Evolutionary conservation across 2,888 invertebrate species (phyloP), one percentile per base, ranked within the genome.

Genomic region (Drosophila emarginata): DNA sequence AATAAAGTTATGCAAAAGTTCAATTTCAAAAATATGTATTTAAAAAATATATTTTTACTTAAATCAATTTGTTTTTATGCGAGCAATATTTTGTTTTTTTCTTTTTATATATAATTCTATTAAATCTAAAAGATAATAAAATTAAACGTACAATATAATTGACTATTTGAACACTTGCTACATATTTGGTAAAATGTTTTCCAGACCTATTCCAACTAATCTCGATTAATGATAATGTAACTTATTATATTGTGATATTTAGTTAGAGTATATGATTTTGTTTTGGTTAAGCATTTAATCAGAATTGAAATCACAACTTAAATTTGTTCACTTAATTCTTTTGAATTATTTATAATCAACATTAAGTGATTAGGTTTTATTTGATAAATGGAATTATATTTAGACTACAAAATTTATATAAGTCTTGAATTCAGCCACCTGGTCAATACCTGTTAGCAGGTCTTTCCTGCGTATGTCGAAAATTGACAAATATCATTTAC

Each of bases 291-390:
- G 18, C 9, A 7, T 9, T 45, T n/a, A n/a, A n/a, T n/a, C n/a
- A n/a, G n/a, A n/a, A n/a, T n/a, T n/a, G n/a, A n/a, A n/a, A n/a
- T n/a, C n/a, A n/a, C n/a, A n/a, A n/a, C n/a, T 23, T 21, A 21
- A 18, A 45, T 21, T 12, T 45, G 11, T 4, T 21, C 11, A 45
- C 4, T 45, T 45, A 18, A 18, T 45, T 21, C 45, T 45, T 4
- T 45, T 45, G 18, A 45, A 45, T 45, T 45, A 45, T 45, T 45
- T 45, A 45, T 45, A 12, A 45, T 21, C 11, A 18, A 21, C 45
- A 11, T 45, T 18, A 45, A 45, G 45, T 45, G 45, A 45, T 45
- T 45, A 45, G 18, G 12, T 45, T 45, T 14, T 39, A 15, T 45
- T 18, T 21, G 45, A 45, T 18, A 45, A 18, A 21, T 21, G 11